phyloP scores from a whole-genome alignment of 2,113 vertebrate genomes.

The Brachypteracias leptosomus region DNA sequence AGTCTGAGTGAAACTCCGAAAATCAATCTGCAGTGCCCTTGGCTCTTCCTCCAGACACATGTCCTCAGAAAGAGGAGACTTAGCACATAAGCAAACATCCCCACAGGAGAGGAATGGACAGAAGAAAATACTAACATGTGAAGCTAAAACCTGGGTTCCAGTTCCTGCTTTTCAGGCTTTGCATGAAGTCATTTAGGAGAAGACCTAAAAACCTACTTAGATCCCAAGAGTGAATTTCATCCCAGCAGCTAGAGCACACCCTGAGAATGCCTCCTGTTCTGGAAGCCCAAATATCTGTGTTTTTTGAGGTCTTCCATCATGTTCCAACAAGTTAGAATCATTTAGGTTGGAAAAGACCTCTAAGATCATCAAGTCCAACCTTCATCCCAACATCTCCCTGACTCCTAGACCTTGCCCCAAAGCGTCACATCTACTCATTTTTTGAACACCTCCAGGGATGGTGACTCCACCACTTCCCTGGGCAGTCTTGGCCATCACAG shows the following conservation, averaged over 20 bases:
- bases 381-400: too few relatives aligned
- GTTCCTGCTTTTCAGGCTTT: not conserved
- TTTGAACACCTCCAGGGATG: too few relatives aligned
- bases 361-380: too few relatives aligned
- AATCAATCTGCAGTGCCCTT: not conserved
- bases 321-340: not conserved
- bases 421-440: too few relatives aligned
- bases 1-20: slow-evolving; percentile 2
- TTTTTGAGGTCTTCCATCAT: not conserved
- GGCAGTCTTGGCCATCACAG: rapidly evolving
- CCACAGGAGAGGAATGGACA: not conserved
- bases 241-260: not conserved
- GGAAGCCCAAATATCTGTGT: not conserved
- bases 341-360: too few relatives aligned
- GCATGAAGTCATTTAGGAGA: not conserved
- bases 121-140: not conserved
- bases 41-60: not conserved
- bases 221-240: not conserved
- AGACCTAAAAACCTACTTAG: not conserved
- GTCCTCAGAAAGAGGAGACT: not conserved
- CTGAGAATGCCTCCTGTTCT: not conserved
- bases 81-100: not conserved
- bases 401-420: too few relatives aligned
- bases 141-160: not conserved
- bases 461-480: too few relatives aligned